Evolutionary conservation across 1,140 invertebrate genomes (phyloP).

Genomic region (Drosophila oshimai): DNA sequence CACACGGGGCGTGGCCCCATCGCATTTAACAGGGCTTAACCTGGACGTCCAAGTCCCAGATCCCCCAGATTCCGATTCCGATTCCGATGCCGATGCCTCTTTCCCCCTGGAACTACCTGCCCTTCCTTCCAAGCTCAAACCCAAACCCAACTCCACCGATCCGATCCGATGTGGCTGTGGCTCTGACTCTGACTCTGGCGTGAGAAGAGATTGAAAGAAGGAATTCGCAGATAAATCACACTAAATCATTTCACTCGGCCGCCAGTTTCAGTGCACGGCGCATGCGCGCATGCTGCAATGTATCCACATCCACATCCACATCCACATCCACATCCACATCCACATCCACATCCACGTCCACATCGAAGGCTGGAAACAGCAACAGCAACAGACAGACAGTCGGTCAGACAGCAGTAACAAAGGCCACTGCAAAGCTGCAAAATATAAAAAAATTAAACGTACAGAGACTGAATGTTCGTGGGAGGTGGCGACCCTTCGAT

Average conservation of each 20-base stretch:
- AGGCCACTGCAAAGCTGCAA: constrained; percentile 29
- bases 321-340: neutral
- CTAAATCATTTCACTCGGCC: constrained; percentile 76
- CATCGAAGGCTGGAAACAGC: neutral
- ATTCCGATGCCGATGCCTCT: no score
- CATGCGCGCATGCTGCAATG: constrained; percentile 77
- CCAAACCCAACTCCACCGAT: neutral
- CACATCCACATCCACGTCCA: neutral
- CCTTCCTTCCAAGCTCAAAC: no score
- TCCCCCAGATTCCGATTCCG: neutral
- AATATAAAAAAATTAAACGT: constrained; percentile 1
- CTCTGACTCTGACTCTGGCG: no score
- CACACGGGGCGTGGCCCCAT: constrained; percentile 21
- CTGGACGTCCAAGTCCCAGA: neutral
- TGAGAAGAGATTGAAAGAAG: constrained; percentile 79
- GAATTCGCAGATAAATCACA: constrained; percentile 81
- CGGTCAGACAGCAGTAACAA: constrained; percentile 26
- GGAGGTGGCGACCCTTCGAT: neutral
- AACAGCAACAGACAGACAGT: constrained; percentile 11
- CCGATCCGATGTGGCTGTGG: no score
- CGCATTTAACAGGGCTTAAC: constrained; percentile 7
- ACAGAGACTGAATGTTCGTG: neutral
- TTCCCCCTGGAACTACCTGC: neutral
- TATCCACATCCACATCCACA: constrained; percentile 11
- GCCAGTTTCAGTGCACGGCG: constrained; percentile 41